Conservation (phyloP, 64 coral and sea anemone species). For the Hydrozoanthus tunicans region DNA sequence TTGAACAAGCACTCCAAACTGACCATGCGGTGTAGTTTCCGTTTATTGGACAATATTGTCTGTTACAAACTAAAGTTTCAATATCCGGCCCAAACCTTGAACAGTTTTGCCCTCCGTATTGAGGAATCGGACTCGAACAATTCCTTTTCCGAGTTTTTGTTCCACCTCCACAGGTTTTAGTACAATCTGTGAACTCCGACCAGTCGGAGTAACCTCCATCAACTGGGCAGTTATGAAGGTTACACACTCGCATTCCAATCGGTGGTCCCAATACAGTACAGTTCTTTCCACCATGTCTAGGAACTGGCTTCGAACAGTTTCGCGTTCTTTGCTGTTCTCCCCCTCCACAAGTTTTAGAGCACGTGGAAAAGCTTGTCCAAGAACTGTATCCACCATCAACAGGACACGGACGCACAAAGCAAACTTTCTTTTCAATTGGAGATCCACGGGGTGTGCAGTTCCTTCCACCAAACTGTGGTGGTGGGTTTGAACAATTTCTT, state of each 20-base stretch:
- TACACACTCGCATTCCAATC: conserved; percentile 57
- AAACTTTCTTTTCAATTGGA: conserved; percentile 35
- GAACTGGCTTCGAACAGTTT: conserved; percentile 70
- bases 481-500: conserved; percentile 87
- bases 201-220: conserved; percentile 60
- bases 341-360: conserved; percentile 64
- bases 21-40: conserved; percentile 75
- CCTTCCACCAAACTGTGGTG: conserved; percentile 68
- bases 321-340: conserved; percentile 67
- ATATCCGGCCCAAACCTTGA: conserved; percentile 25
- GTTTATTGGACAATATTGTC: conserved; percentile 63
- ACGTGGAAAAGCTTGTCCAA: conserved; percentile 70
- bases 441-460: conserved; percentile 66
- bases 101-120: conserved; percentile 74
- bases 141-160: conserved; percentile 41
- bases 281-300: conserved; percentile 56
- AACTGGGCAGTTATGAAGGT: conserved; percentile 51
- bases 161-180: conserved; percentile 63
- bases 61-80: conserved; percentile 50
- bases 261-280: conserved; percentile 45
- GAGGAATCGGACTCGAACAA: conserved; percentile 71
- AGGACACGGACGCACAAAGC: conserved; percentile 41
- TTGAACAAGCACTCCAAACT: conserved; percentile 55
- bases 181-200: conserved; percentile 55
- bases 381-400: conserved; percentile 56